These are phyloP conservation scores for Pelodiscus sinensis DNA, from an alignment of 2,113 vertebrate species.

Conservation along the genomic window DNA sequence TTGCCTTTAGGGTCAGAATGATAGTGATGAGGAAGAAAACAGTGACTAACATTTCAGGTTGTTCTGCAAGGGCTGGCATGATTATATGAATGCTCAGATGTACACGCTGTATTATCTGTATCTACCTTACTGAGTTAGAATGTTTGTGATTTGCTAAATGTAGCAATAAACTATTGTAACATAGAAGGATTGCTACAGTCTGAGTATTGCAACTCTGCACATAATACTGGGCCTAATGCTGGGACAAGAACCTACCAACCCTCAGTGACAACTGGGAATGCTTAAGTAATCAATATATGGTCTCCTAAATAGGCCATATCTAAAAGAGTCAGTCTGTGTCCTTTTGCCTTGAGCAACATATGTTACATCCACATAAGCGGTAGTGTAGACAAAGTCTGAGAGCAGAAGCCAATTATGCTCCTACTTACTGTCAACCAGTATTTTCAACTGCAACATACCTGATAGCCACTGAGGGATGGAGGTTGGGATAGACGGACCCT, in stretches of 20 bases:
- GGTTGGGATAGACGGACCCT: accelerated
- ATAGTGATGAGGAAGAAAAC: neutral
- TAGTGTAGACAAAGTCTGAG: too few species aligned
- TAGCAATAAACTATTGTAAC: neutral
- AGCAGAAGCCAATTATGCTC: neutral
- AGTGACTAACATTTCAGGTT: neutral
- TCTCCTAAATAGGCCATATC: neutral
- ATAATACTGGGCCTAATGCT: neutral
- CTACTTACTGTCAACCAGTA: neutral
- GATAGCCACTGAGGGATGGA: neutral
- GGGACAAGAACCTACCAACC: neutral
- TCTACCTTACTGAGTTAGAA: neutral
- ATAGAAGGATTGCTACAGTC: neutral
- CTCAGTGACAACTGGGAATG: neutral
- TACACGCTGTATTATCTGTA: neutral
- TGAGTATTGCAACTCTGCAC: neutral
- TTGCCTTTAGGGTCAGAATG: neutral
- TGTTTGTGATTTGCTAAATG: neutral
- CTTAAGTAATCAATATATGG: neutral
- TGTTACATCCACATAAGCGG: too few species aligned
- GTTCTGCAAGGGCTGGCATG: too few species aligned
- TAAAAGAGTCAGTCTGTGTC: neutral
- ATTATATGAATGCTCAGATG: neutral
- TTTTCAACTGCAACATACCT: neutral
- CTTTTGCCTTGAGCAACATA: neutral